Evolutionary conservation across 1,140 invertebrate species (phyloP), one percentile per base, ranked within the genome.

Genomic region (Hyphantria cunea): DNA sequence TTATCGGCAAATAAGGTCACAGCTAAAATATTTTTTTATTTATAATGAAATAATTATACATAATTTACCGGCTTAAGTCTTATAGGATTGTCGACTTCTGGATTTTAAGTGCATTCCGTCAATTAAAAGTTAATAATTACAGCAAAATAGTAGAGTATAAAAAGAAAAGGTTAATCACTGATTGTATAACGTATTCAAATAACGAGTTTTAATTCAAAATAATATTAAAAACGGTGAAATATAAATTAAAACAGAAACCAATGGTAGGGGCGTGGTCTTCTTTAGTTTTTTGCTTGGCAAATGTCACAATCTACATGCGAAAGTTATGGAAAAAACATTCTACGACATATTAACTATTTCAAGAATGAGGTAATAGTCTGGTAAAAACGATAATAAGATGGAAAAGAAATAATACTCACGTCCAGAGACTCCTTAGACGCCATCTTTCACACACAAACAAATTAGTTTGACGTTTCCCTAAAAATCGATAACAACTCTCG

Each of bases 361-460:
- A 13, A 51, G 37, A 55, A 32, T 53, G 9, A 37, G 44, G 49
- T 34, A 15, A 51, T 47, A 39, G 0, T 11, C n/a, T 6, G 54
- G 52, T n/a, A 44, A 44, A 14, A 55, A 48, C 6, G 54, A 6
- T 0, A 11, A 53, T 54, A 63, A n/a, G 37, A 41, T 55, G 11
- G 37, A 33, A 53, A 55, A 64, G 66, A 66, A 69, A 76, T 65
- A 67, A 75, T 85, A 89, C 87, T 90, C 62, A 90, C 87, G 79
- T 90, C 85, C 51, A 90, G 80, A 80, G 87, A 90, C 76, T 90
- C 87, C 84, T 90, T 90, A 53, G 85, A 88, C 85, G 87, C 87
- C 87, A 90, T 88, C 66, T 86, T 90, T 86, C 81, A 82, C 81
- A 82, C 77, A 88, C 74, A 86, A 87, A 86, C 77, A 84, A 75